Evolutionary conservation across 1,140 invertebrate species (phyloP).

Genomic region (Microplitis demolitor): DNA sequence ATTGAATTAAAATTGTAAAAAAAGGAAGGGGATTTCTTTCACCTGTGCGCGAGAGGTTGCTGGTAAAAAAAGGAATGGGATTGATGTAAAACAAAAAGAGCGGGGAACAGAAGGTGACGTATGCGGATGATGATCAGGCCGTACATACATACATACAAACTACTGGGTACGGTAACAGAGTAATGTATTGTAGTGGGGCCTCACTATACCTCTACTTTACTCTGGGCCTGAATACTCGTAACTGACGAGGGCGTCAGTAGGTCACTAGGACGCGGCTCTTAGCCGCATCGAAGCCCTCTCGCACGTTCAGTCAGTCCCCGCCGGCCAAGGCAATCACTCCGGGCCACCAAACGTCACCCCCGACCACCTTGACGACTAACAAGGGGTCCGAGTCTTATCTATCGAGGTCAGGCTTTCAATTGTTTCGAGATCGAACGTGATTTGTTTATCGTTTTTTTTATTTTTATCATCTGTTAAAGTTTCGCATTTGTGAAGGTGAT

Average conservation of each 20-base stretch:
- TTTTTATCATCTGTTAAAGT: background rate
- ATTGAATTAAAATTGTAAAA: conserved; percentile 11
- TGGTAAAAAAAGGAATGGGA: conserved; percentile 16
- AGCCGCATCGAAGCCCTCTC: conserved; percentile 45
- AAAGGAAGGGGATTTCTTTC: conserved; percentile 37
- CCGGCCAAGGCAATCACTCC: conserved; percentile 53
- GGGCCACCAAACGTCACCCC: conserved; percentile 28
- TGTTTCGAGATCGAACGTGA: background rate
- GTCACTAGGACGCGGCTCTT: conserved; percentile 58
- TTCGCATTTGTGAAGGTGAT: background rate
- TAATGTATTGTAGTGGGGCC: conserved; percentile 28
- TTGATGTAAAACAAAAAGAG: background rate
- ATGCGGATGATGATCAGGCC: too few relatives aligned
- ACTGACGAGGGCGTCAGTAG: conserved; percentile 52
- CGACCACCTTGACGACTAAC: conserved; percentile 13
- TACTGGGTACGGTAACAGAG: background rate
- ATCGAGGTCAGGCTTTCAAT: background rate
- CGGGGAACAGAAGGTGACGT: too few relatives aligned
- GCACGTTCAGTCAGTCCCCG: conserved; percentile 50
- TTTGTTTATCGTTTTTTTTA: background rate
- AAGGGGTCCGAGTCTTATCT: background rate
- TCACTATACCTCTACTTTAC: too few relatives aligned
- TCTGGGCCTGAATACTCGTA: background rate
- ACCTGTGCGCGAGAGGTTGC: conserved; percentile 34
- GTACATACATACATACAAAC: background rate